Evolutionary conservation across 2,888 invertebrate species (phyloP).

Genomic region (Plebejus melissa): DNA sequence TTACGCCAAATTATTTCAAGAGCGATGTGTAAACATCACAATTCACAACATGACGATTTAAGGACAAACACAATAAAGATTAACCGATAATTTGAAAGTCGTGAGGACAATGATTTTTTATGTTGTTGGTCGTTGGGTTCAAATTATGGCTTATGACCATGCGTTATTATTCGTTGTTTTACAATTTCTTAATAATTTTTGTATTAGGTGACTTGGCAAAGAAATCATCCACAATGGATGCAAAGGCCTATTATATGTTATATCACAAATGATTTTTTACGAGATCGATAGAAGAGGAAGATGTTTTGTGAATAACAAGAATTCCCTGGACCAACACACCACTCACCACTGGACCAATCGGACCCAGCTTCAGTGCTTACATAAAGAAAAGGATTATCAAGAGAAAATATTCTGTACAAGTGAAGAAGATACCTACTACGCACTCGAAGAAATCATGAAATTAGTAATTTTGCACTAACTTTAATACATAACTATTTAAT

Average conservation of each 20-base stretch:
- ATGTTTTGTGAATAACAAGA: background rate
- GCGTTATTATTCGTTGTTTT: too few species aligned
- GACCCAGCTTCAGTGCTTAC: background rate
- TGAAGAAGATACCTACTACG: background rate
- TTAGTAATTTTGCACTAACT: background rate
- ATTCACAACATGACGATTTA: background rate
- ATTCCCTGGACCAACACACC: background rate
- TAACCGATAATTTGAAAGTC: background rate
- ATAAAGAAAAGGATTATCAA: background rate
- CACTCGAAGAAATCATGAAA: background rate
- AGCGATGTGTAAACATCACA: background rate
- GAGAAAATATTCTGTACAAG: background rate
- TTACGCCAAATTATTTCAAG: background rate
- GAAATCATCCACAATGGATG: too few species aligned
- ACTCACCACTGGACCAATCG: background rate
- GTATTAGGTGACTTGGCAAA: background rate
- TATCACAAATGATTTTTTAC: background rate
- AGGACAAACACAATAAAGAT: conserved; percentile 2
- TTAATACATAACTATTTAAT: background rate
- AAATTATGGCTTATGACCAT: background rate
- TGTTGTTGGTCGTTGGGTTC: background rate
- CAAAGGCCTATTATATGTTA: background rate
- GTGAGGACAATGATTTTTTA: background rate
- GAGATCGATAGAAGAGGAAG: background rate
- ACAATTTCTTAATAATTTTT: too few species aligned